Evolutionary conservation across 2,888 invertebrate genomes (phyloP), one percentile per base, ranked within the genome.

Genomic region (Bhutanitis thaidina): DNA sequence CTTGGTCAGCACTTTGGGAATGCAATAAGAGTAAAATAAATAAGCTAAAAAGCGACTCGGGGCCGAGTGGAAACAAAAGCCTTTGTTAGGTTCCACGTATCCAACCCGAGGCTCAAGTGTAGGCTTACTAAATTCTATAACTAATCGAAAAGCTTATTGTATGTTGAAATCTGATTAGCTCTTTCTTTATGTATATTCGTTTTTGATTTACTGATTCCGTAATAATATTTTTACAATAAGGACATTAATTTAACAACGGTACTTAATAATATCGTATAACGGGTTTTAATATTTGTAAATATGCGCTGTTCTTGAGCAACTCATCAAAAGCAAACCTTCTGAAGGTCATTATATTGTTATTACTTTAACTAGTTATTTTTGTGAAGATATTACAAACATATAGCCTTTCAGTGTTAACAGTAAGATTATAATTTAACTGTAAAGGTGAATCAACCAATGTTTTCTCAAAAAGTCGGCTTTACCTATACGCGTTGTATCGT

Each of bases 51-150:
- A 69, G 68, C 72, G 71, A 65, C 68, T 67, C 67, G 59, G 72
- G 65, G 61, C 64, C 65, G 67, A 74, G 58, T 57, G 64, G 61
- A 81, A 84, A 88, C 88, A 88, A 88, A 86, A 83, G 84, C 72
- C 84, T 87, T 87, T 88, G 87, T 87, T 87, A 69, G 72, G 75
- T 88, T 88, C 87, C 83, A 80, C 69, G 88, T 87, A 88, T 75
- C 74, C 74, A 65, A 57, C 57, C 60, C 70, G 16, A 16, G 12
- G 27, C 40, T 34, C 15, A 27, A 47, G 86, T 81, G 77, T 87
- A 71, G 68, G 70, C 77, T 88, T 83, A 74, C 84, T 68, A 76
- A 80, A 79, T 85, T 76, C 81, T 82, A 77, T 77, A 79, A 78
- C 81, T 80, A 74, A 81, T 79, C 76, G 69, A 68, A 71, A 62